Conservation (phyloP, 2,797 vertebrate genomes). For the Peromyscus melanophrys region DNA sequence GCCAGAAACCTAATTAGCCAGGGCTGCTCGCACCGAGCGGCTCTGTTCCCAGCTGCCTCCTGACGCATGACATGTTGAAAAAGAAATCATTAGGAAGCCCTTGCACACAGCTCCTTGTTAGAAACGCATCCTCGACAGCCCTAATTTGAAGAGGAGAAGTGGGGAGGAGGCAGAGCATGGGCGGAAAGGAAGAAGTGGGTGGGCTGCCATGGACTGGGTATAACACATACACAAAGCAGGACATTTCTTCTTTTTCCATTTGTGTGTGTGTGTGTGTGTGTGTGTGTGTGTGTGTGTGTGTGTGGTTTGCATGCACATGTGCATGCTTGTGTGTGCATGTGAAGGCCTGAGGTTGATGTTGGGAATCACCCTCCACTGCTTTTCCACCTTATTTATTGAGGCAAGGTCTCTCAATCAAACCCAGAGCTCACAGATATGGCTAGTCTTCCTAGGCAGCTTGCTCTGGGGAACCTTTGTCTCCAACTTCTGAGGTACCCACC, state of each 20-base stretch:
- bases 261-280: neutral
- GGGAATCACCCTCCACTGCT: neutral
- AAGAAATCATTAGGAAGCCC: slow-evolving; percentile 76
- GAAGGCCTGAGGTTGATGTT: neutral
- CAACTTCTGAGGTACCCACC: neutral
- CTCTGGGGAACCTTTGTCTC: neutral
- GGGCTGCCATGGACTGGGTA: neutral
- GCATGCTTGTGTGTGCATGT: neutral
- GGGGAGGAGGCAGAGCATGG: rapidly evolving
- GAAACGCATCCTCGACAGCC: slow-evolving; percentile 4
- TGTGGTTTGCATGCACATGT: neutral
- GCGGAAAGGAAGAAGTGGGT: neutral
- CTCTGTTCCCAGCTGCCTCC: slow-evolving; percentile 69
- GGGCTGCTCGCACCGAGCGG: neutral
- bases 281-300: neutral
- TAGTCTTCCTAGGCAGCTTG: neutral
- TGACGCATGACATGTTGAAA: slow-evolving; percentile 74
- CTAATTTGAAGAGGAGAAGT: slow-evolving; percentile 80
- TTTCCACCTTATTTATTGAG: neutral
- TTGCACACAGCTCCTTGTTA: slow-evolving; percentile 71
- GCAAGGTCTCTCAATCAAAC: neutral
- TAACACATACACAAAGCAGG: neutral
- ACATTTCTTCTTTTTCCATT: neutral
- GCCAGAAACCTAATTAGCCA: slow-evolving; percentile 82
- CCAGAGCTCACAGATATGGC: neutral